Evolutionary conservation across 1,140 invertebrate genomes (phyloP).

Genomic region (Neuroterus valhalla): DNA sequence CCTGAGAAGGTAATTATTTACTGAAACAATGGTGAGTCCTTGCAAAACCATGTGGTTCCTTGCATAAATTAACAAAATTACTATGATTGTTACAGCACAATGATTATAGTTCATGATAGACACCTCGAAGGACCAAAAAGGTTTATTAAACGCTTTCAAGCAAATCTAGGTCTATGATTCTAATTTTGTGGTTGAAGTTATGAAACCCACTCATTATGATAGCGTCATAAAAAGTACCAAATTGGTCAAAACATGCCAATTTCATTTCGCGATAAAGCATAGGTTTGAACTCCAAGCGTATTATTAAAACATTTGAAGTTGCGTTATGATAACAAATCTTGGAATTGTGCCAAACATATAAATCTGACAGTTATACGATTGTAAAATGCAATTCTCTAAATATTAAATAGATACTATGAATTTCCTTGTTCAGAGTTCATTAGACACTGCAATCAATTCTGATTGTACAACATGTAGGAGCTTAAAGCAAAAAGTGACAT

Average conservation of each 20-base stretch:
- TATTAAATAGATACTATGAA: too few relatives aligned
- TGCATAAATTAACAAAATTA: constrained; percentile 12
- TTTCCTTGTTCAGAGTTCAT: not conserved
- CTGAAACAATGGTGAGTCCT: not conserved
- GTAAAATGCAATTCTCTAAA: too few relatives aligned
- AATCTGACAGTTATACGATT: too few relatives aligned
- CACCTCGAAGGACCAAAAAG: not conserved
- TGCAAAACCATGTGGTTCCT: not conserved
- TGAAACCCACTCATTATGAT: constrained; percentile 12
- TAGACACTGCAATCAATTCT: not conserved
- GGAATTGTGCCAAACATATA: not conserved
- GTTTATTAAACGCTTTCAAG: not conserved
- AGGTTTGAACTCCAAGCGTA: not conserved
- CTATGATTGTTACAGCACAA: constrained; percentile 17
- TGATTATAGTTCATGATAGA: constrained; percentile 20
- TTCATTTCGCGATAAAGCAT: not conserved
- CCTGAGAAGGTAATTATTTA: constrained; percentile 17
- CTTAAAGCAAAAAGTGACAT: not conserved
- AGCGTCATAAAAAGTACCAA: not conserved
- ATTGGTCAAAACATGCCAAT: not conserved
- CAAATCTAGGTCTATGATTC: not conserved
- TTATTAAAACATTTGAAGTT: not conserved
- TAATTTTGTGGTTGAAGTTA: constrained; percentile 3
- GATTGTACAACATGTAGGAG: not conserved
- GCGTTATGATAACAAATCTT: not conserved